These are phyloP conservation scores for Netelia inedita DNA, from an alignment of 2,888 invertebrate genomes.

Conservation along the genomic window DNA sequence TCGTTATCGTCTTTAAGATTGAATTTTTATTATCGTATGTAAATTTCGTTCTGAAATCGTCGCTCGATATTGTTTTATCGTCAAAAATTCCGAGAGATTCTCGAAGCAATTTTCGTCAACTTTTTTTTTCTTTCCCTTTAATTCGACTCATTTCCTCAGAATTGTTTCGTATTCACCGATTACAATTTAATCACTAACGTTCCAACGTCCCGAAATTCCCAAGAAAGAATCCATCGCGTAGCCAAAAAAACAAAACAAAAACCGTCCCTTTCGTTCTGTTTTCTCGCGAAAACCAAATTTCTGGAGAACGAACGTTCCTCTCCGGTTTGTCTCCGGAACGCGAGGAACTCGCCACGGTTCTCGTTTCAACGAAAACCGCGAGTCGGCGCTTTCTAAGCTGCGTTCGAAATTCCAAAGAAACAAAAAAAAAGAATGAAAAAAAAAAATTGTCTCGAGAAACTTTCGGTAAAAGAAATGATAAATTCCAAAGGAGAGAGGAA, in stretches of 20 bases:
- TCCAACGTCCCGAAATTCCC: conserved; percentile 42
- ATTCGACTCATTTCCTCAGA: not conserved
- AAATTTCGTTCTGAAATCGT: too few species aligned
- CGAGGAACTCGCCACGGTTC: conserved; percentile 60
- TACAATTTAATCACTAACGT: conserved; percentile 4
- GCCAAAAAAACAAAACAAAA: conserved; percentile 8
- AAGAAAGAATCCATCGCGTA: conserved; percentile 28
- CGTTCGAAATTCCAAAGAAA: conserved; percentile 28
- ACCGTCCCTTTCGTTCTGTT: not conserved
- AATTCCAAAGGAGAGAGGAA: conserved; percentile 26
- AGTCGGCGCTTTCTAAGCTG: conserved; percentile 8
- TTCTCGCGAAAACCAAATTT: conserved; percentile 45
- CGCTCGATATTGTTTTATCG: too few species aligned
- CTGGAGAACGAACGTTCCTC: conserved; percentile 44
- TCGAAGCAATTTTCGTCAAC: not conserved
- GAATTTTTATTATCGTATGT: too few species aligned
- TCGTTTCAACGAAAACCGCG: conserved; percentile 58
- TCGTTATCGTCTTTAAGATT: too few species aligned
- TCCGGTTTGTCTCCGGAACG: conserved; percentile 47
- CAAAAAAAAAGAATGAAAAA: not conserved
- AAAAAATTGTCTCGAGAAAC: conserved; percentile 12
- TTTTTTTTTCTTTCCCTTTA: not conserved
- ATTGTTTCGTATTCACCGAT: conserved; percentile 19
- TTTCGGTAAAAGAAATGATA: conserved; percentile 59
- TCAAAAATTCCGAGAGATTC: too few species aligned